Conservation (phyloP, 92 coral and sea anemone species). For the Parazoanthus swiftii region DNA sequence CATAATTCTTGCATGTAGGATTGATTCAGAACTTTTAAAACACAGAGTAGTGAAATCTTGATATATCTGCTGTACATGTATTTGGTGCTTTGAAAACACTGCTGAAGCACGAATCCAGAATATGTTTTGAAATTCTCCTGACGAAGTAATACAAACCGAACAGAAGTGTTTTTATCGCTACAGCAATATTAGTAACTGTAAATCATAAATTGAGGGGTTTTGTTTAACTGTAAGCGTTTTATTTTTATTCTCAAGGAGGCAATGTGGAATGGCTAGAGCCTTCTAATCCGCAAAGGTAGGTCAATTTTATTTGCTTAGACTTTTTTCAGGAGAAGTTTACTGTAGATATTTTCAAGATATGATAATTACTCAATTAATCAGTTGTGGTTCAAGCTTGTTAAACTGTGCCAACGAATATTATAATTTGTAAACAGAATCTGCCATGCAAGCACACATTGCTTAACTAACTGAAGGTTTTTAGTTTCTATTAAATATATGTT, state of each 20-base stretch:
- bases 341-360: neutral
- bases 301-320: neutral
- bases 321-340: neutral
- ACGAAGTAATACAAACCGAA: neutral
- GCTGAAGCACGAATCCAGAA: neutral
- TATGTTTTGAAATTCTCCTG: neutral
- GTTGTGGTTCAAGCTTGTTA: neutral
- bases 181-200: neutral
- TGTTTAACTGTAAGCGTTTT: neutral
- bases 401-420: constrained; percentile 1
- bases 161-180: neutral
- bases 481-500: neutral
- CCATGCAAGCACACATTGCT: neutral
- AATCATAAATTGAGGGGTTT: neutral
- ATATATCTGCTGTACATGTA: neutral
- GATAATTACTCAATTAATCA: neutral
- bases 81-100: neutral
- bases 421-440: neutral
- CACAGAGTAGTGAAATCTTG: neutral
- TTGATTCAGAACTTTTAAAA: neutral
- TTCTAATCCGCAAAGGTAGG: constrained; percentile 40
- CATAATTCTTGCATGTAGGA: neutral
- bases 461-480: neutral
- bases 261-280: constrained; percentile 58
- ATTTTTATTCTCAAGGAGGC: constrained; percentile 36